A percentile compares a stretch with the other conserved stretches of the same genome.
phyloP scores from a whole-genome alignment of 2,797 vertebrate species.

The Furcifer pardalis region DNA sequence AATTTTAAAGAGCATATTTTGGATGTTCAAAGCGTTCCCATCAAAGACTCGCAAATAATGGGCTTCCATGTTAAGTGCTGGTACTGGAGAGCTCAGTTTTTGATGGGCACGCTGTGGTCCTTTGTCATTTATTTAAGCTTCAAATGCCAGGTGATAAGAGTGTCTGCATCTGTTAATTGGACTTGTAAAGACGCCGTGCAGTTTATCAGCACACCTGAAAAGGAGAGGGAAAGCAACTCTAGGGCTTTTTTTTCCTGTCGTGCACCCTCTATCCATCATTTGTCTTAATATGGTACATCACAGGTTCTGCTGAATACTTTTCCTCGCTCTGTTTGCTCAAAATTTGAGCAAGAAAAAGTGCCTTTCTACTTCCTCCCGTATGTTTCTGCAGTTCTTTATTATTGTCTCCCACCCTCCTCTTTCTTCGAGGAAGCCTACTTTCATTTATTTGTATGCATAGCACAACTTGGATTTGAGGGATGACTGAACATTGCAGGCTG shows the following conservation, averaged over 20 bases:
- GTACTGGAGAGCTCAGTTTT: slow-evolving; percentile 58
- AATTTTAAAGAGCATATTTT: slow-evolving; percentile 36
- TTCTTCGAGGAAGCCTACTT: neutral
- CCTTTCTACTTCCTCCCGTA: neutral
- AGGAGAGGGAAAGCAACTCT: slow-evolving; percentile 48
- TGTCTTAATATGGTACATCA: slow-evolving; percentile 34
- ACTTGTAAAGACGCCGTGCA: slow-evolving; percentile 63
- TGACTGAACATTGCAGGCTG: neutral
- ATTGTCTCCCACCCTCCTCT: neutral
- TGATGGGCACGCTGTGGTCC: slow-evolving; percentile 49
- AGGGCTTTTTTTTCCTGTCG: slow-evolving; percentile 47
- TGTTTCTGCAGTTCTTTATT: neutral
- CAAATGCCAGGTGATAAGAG: slow-evolving; percentile 65
- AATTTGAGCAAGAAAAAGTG: neutral
- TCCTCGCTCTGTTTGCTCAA: neutral
- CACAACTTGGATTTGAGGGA: neutral
- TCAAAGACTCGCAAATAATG: slow-evolving; percentile 42
- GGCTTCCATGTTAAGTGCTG: slow-evolving; percentile 20
- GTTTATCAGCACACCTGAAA: slow-evolving; percentile 43
- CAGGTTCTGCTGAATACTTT: slow-evolving; percentile 40
- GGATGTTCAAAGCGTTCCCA: slow-evolving; percentile 31
- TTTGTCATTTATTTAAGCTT: slow-evolving; percentile 69
- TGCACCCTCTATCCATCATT: slow-evolving; percentile 42
- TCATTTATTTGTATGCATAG: neutral
- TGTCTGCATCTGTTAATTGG: slow-evolving; percentile 68